Base-by-base conservation (phyloP, 23 tunicate genomes). In the Oikopleura vanhoeffeni region DNA sequence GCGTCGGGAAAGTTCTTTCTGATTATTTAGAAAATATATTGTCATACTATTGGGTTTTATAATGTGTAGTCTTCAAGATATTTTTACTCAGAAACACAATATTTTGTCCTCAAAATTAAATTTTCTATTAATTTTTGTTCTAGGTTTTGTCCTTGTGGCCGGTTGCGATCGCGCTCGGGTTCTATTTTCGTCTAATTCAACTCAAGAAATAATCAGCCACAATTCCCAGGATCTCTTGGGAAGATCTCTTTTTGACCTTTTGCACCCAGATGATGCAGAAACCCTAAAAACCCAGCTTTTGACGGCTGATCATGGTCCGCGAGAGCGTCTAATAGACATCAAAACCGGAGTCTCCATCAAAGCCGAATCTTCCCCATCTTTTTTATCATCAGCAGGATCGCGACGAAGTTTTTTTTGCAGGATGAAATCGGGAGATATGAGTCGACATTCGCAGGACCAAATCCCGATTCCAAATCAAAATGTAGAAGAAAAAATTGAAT, bases 101-200 rank as follows among this genome's bases (percentile, higher is more conserved):
- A n/a, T n/a, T n/a, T n/a, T n/a, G n/a, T n/a, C n/a, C n/a, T n/a
- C n/a, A n/a, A n/a, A n/a, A n/a, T n/a, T n/a, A n/a, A n/a, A n/a
- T n/a, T n/a, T n/a, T n/a, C n/a, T n/a, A n/a, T n/a, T 49, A 49
- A 49, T 49, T 8, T 24, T 13, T 49, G 13, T 49, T 49, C 24
- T 8, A 49, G 64, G 79, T 71, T 71, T 71, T 30, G 79, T 71
- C 34, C 79, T 71, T 2, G 79, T 71, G 34, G 79, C 79, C 79
- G 79, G 79, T 32, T 71, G 79, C 79, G 79, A 71, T 71, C 79
- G 79, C 32, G 79, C 34, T 71, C 79, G 79, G 4, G 79, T 71
- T 4, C 79, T 71, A 2, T 71, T 71, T 71, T 18, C 79, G 27
- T 71, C 79, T 18, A 71, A 71, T 32, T 71, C 79, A 18, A 71